A percentile compares a stretch with the other conserved stretches of the same genome.
Evolutionary conservation across 1,140 invertebrate genomes (phyloP).

Genomic region (Drosophila melanica): DNA sequence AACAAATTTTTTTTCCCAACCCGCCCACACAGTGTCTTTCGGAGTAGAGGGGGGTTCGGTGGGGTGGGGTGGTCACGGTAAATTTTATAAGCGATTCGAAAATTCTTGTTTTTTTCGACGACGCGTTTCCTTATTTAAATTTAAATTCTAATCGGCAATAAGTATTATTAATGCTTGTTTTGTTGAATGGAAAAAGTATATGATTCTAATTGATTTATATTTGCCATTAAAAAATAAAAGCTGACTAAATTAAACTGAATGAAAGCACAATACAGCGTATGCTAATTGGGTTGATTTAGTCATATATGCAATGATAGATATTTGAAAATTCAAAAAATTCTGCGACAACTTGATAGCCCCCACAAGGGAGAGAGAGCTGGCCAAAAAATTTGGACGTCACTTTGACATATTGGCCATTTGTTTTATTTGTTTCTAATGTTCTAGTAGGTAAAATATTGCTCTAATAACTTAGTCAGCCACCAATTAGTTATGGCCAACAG

Average conservation of each 20-base stretch:
- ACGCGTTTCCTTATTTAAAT: conserved; percentile 54
- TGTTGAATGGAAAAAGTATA: conserved; percentile 37
- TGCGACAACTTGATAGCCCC: conserved; percentile 41
- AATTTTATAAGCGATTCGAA: conserved; percentile 45
- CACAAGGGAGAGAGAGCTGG: conserved; percentile 19
- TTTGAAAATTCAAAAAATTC: conserved; percentile 33
- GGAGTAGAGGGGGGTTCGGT: neutral
- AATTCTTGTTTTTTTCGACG: conserved; percentile 40
- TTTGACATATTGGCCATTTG: conserved; percentile 75
- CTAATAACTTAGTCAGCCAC: conserved; percentile 39
- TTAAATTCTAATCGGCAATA: conserved; percentile 65
- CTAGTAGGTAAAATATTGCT: conserved; percentile 44
- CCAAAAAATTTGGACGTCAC: conserved; percentile 69
- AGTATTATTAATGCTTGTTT: conserved; percentile 50
- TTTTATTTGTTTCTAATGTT: conserved; percentile 63
- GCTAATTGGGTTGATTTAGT: conserved; percentile 21
- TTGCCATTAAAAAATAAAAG: conserved; percentile 31
- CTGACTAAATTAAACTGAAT: too few species aligned
- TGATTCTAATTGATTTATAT: conserved; percentile 68
- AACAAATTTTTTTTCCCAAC: conserved; percentile 19
- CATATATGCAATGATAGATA: conserved; percentile 30
- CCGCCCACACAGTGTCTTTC: conserved; percentile 15
- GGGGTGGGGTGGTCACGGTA: neutral
- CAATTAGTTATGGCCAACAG: conserved; percentile 48
- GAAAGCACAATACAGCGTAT: neutral